These are phyloP conservation scores for Hymenochirus boettgeri DNA, from an alignment of 2,113 vertebrate species.

Conservation along the genomic window DNA sequence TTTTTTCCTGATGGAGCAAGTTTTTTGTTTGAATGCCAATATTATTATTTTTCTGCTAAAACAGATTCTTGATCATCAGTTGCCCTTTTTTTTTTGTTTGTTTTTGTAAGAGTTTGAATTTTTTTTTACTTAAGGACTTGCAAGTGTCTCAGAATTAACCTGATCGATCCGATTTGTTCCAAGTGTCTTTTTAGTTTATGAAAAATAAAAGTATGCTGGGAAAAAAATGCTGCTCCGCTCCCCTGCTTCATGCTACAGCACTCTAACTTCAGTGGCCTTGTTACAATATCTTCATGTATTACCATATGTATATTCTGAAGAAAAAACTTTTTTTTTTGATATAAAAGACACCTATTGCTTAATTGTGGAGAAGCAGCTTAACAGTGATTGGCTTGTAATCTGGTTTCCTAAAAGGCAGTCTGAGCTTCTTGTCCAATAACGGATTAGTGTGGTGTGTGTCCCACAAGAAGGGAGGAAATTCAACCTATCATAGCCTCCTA, in stretches of 20 bases:
- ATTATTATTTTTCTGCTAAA: background rate
- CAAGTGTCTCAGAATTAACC: background rate
- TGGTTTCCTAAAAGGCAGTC: background rate
- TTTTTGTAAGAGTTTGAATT: background rate
- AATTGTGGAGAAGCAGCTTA: constrained; percentile 12
- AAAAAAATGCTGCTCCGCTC: constrained; percentile 3
- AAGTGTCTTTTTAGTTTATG: background rate
- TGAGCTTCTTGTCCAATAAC: too few species aligned
- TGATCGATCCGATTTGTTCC: background rate
- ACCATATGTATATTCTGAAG: constrained; percentile 28
- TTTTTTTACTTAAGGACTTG: background rate
- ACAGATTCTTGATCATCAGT: background rate
- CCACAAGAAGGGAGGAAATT: too few species aligned
- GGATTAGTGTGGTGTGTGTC: too few species aligned
- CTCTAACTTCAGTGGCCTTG: constrained; percentile 16
- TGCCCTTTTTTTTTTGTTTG: background rate
- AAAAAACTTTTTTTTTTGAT: constrained; percentile 8
- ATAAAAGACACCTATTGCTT: background rate
- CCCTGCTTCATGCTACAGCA: constrained; percentile 10
- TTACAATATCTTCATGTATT: constrained; percentile 32
- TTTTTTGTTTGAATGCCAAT: background rate
- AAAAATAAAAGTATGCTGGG: constrained; percentile 7
- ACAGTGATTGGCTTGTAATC: constrained; percentile 10
- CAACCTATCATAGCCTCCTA: too few species aligned
- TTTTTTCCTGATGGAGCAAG: constrained; percentile 8